Evolutionary conservation across 2,888 invertebrate genomes (phyloP).

Genomic region (Volucella bombylans): DNA sequence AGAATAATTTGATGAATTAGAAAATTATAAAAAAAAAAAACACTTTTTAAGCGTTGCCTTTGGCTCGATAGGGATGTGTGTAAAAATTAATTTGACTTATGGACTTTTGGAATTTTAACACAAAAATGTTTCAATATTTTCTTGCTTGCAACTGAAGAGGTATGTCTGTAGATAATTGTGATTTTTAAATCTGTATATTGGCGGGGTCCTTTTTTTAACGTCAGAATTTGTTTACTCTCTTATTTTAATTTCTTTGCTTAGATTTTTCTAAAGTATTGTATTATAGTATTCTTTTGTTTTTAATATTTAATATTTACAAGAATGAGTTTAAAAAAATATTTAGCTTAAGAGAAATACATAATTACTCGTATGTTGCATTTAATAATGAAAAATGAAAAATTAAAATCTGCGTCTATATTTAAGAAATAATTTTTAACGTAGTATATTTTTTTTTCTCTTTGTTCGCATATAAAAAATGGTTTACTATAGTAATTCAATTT

Average conservation of each 20-base stretch:
- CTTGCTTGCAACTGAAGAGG: conserved; percentile 53
- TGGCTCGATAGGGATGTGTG: conserved; percentile 9
- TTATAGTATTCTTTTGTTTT: neutral
- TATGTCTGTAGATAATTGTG: conserved; percentile 13
- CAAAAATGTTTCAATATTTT: conserved; percentile 25
- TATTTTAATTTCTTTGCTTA: too few relatives aligned
- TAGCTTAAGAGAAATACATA: conserved; percentile 54
- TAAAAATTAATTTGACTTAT: conserved; percentile 8
- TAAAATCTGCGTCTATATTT: conserved; percentile 50
- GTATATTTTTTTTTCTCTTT: conserved; percentile 54
- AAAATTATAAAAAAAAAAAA: neutral
- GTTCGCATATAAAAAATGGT: conserved; percentile 72
- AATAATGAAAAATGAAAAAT: conserved; percentile 31
- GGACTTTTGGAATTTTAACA: conserved; percentile 35
- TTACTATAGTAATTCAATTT: conserved; percentile 64
- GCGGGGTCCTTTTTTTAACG: conserved; percentile 44
- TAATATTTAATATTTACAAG: conserved; percentile 62
- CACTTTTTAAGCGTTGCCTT: neutral
- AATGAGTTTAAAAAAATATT: conserved; percentile 50
- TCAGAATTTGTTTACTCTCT: conserved; percentile 11
- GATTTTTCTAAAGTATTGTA: too few relatives aligned
- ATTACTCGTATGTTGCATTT: conserved; percentile 51
- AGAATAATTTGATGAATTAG: conserved; percentile 31
- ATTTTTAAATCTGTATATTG: conserved; percentile 46
- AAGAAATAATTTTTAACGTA: conserved; percentile 50